phyloP scores from a whole-genome alignment of 2,888 invertebrate genomes.

The Silvanus unidentatus region DNA sequence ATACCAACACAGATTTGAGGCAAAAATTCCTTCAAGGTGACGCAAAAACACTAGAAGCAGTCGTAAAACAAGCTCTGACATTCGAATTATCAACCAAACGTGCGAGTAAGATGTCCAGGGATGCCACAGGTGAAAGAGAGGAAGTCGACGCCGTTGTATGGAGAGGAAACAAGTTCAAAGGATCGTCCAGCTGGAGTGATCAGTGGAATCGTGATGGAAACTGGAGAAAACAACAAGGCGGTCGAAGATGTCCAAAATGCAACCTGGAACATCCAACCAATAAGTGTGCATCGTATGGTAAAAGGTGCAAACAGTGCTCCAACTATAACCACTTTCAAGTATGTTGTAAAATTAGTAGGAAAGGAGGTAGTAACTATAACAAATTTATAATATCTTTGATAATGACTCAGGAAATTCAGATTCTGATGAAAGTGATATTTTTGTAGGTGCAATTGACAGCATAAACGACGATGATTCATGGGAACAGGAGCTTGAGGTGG shows the following conservation, averaged over 20 bases:
- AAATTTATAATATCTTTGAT: no score
- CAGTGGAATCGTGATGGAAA: no score
- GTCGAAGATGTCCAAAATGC: background rate
- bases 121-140: background rate
- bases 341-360: background rate
- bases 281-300: background rate
- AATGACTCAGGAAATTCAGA: no score
- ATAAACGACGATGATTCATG: background rate
- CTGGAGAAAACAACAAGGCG: no score
- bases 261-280: background rate
- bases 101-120: background rate
- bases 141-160: constrained; percentile 1
- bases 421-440: no score
- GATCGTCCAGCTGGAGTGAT: no score
- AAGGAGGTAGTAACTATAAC: no score
- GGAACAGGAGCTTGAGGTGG: background rate
- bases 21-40: background rate
- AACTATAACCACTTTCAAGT: background rate
- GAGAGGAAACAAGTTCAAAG: no score
- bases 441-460: no score
- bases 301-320: background rate
- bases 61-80: background rate
- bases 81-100: background rate
- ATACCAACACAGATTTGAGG: no score
- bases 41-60: background rate